Base-by-base conservation (phyloP, 2,888 invertebrate species). In the Poecilobothrus nobilitatus region DNA sequence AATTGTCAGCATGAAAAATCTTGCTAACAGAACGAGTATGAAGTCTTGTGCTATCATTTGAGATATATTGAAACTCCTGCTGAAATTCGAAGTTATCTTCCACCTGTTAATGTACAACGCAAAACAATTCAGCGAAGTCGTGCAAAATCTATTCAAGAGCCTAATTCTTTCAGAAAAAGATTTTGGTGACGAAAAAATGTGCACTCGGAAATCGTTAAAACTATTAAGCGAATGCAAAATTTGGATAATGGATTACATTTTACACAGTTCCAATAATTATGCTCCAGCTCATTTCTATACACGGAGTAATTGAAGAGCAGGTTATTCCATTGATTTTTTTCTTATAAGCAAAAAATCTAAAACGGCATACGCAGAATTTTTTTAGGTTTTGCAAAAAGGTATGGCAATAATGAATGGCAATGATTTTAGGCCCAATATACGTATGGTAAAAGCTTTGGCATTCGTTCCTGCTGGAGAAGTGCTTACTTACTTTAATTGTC, bases 181-280 rank as follows among this genome's bases (percentile, higher is more conserved):
- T 34, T 34, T 34, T 7, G 22, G 63, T 21, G 22, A 22, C 8
- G 63, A 63, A 63, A 63, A 63, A 21, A 63, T 22, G 63, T 1
- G n/a, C n/a, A n/a, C n/a, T n/a, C n/a, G n/a, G n/a, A n/a, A n/a
- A n/a, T n/a, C n/a, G n/a, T 22, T 63, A 22, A 21, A 63, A 63
- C 10, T 63, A 22, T 63, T 63, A 21, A 5, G 22, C 10, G 63
- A 63, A 6, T 63, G 22, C 10, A 21, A 20, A 3, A 21, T 21
- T 22, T 63, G 63, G 63, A 10, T 63, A 21, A 22, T 63, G 63
- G 63, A 63, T 63, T 10, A 63, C 63, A 63, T 63, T 63, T 63
- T 21, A 63, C 22, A 22, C 22, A 15, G 63, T 63, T 63, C 22
- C 63, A 63, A 21, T 21, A 22, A 63, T 63, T 22, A 62, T 62